Evolutionary conservation across 2,888 invertebrate genomes (phyloP).

Genomic region (Eulithis prunata): DNA sequence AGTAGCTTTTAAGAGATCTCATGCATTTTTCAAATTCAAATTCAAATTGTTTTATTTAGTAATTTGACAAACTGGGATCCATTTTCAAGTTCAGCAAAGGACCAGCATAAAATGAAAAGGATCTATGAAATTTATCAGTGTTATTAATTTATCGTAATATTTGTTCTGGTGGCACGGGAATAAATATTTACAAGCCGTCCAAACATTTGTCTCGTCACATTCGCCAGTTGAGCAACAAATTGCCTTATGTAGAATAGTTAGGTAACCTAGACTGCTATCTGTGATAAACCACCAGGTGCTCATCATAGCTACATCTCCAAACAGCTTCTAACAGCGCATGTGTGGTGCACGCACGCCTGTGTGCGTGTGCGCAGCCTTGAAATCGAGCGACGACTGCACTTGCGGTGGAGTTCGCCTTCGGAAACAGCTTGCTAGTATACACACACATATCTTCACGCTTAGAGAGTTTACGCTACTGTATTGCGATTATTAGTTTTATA

Average conservation of each 20-base stretch:
- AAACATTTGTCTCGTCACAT: too few relatives aligned
- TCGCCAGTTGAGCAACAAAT: too few relatives aligned
- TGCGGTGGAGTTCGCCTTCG: slow-evolving; percentile 59
- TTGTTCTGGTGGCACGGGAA: too few relatives aligned
- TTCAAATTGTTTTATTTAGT: too few relatives aligned
- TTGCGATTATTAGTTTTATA: slow-evolving; percentile 5
- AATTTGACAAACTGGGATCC: too few relatives aligned
- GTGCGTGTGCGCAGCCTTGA: slow-evolving; percentile 67
- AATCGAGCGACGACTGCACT: slow-evolving; percentile 80
- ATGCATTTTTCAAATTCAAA: too few relatives aligned
- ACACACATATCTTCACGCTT: slow-evolving; percentile 18
- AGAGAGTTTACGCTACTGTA: slow-evolving; percentile 7
- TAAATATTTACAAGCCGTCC: too few relatives aligned
- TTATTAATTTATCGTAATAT: too few relatives aligned
- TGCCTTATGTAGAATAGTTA: not conserved
- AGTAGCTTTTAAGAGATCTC: too few relatives aligned
- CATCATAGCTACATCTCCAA: slow-evolving; percentile 25
- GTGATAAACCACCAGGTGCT: slow-evolving; percentile 20
- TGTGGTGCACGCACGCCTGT: slow-evolving; percentile 25
- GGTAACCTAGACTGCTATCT: not conserved
- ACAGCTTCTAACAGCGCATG: slow-evolving; percentile 30
- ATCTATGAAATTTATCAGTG: too few relatives aligned
- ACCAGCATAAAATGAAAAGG: too few relatives aligned
- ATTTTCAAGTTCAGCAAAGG: too few relatives aligned
- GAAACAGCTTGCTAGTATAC: slow-evolving; percentile 37